Conservation (phyloP, 2,113 vertebrate genomes). For the Gopherus evgoodei region DNA sequence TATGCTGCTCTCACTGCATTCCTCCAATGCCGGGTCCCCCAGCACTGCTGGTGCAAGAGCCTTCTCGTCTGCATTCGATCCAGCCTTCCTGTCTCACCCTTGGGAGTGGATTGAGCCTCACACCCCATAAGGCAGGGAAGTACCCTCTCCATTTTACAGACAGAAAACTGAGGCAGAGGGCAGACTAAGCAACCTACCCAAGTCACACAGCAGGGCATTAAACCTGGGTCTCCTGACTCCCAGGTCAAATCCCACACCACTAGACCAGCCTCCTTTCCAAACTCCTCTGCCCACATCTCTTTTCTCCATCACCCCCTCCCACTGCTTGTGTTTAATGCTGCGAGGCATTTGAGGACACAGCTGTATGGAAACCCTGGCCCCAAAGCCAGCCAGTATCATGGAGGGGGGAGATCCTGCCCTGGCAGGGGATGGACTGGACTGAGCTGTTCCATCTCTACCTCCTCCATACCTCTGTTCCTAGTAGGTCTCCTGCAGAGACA, state of each 20-base stretch:
- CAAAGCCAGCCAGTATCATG: not conserved
- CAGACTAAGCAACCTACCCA: not conserved
- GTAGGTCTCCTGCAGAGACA: not conserved
- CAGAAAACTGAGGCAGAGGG: not conserved
- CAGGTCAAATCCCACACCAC: not conserved
- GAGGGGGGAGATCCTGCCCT: not conserved
- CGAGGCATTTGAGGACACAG: not conserved
- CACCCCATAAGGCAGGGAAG: not conserved
- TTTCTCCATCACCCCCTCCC: not conserved
- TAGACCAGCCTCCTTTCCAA: not conserved
- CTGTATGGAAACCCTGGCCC: not conserved
- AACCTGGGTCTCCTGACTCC: not conserved
- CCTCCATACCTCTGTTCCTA: not conserved
- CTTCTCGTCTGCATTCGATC: not conserved
- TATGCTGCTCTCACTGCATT: not conserved
- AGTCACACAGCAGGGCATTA: not conserved
- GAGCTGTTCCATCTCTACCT: not conserved
- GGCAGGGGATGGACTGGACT: no score
- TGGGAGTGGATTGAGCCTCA: not conserved
- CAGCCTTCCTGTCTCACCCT: not conserved
- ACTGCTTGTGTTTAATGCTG: no score
- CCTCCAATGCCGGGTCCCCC: not conserved
- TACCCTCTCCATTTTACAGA: not conserved
- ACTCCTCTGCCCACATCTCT: not conserved
- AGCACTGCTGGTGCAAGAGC: no score